Base-by-base conservation (phyloP, 2,113 vertebrate species). In the Eleginops maclovinus region DNA sequence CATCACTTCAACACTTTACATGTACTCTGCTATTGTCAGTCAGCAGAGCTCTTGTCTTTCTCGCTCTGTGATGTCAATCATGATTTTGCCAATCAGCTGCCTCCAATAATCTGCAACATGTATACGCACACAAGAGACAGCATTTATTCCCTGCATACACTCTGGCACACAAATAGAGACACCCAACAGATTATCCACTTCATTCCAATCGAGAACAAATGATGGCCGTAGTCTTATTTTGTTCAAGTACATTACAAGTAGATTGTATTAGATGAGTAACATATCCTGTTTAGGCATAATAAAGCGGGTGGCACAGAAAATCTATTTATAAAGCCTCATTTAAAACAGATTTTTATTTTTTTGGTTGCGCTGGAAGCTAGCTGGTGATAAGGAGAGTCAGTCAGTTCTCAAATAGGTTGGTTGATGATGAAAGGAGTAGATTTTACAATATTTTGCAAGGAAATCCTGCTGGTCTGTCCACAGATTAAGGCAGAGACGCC, bases 21-120 rank as follows among this genome's bases (percentile, higher is more conserved):
- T 59, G 78, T 82, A 79, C 90, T 87, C 79, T 41, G 59, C 67
- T 67, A 10, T 77, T 78, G 75, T 79, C 77, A 69, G 66, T 69
- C 79, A 50, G 70, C 76, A 60, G 61, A 59, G 44, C 75, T 80
- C 63, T 82, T 81, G 64, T 82, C 72, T 75, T 60, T 70, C 61
- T 78, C 44, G 65, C 59, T 59, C 19, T 56, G 21, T 21, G 70
- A 76, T 85, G 71, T 81, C 72, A 80, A n/a, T 75, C 74, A 77
- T 64, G 44, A 64, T 80, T 77, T 75, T 21, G 41, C 80, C 77
- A 83, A 68, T 77, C 71, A 82, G 70, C 41, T 75, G 50, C 62
- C 44, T 82, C 51, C 6, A 31, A 75, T 55, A 36, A 31, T 66
- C 22, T 28, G 6, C 13, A 19, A 50, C 24, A 16, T 17, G 9